These are phyloP conservation scores for Antheraea assamensis DNA, from an alignment of 2,888 invertebrate genomes.

Conservation along the genomic window DNA sequence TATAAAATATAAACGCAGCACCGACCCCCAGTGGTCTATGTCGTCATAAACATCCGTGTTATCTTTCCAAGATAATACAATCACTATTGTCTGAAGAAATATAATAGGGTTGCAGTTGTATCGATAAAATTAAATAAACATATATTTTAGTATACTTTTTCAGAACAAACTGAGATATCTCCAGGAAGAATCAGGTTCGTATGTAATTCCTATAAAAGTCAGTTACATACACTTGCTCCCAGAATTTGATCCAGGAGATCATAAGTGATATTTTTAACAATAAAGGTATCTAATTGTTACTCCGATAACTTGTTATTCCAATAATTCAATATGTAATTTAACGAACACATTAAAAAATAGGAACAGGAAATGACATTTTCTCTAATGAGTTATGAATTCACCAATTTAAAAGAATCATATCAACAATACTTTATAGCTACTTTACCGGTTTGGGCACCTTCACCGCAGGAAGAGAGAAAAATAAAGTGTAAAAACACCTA, in stretches of 20 bases:
- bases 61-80: conserved; percentile 25
- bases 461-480: too few relatives aligned
- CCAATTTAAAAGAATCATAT: too few relatives aligned
- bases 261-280: neutral
- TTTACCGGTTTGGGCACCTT: too few relatives aligned
- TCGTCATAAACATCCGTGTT: conserved; percentile 24
- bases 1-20: conserved; percentile 10
- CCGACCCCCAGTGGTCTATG: conserved; percentile 49
- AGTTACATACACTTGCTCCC: neutral
- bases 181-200: neutral
- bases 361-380: too few relatives aligned
- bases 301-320: too few relatives aligned
- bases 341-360: too few relatives aligned
- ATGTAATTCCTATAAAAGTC: neutral
- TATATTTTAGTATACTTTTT: neutral
- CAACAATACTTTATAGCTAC: too few relatives aligned
- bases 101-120: neutral
- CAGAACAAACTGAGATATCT: neutral
- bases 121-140: conserved; percentile 9
- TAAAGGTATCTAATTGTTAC: neutral
- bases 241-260: neutral
- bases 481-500: too few relatives aligned
- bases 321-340: too few relatives aligned
- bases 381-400: too few relatives aligned
- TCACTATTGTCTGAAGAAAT: neutral